A percentile compares a stretch with the other conserved stretches of the same genome.
Evolutionary conservation across 2,113 vertebrate species (phyloP).

Genomic region (Nesogale talazaci): DNA sequence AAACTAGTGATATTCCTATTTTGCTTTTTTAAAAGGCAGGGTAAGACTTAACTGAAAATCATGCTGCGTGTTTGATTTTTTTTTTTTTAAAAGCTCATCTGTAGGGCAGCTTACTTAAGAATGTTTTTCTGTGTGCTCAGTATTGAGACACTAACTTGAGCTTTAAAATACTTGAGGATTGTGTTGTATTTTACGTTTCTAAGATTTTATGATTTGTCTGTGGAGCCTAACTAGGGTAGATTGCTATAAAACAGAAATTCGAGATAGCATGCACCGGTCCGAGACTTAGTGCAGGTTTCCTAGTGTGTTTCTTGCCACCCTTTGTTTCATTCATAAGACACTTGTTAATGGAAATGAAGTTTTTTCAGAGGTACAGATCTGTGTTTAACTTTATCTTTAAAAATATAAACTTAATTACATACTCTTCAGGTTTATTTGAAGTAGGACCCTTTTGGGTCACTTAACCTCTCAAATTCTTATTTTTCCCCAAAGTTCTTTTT

Average conservation of each 20-base stretch:
- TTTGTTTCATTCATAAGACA: slow-evolving; percentile 16
- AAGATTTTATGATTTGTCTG: neutral
- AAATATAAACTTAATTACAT: neutral
- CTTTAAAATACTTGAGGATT: neutral
- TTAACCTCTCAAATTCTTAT: neutral
- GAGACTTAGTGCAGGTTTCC: neutral
- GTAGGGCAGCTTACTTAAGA: neutral
- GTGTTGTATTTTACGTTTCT: neutral
- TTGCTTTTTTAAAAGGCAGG: neutral
- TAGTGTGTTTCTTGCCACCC: neutral
- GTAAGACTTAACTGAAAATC: too few relatives aligned
- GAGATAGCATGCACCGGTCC: neutral
- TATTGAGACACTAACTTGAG: neutral
- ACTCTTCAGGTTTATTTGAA: neutral
- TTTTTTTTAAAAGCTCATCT: neutral
- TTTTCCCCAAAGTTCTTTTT: neutral
- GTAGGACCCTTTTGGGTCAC: neutral
- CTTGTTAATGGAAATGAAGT: neutral
- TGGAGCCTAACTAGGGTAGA: neutral
- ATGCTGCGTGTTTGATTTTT: too few relatives aligned
- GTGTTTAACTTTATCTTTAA: neutral
- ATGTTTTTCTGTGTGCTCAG: neutral
- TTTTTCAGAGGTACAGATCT: neutral
- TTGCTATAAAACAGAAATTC: neutral
- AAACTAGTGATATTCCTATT: neutral